Conservation (phyloP, 2,888 invertebrate genomes). For the Amblyjoppa proteus region DNA sequence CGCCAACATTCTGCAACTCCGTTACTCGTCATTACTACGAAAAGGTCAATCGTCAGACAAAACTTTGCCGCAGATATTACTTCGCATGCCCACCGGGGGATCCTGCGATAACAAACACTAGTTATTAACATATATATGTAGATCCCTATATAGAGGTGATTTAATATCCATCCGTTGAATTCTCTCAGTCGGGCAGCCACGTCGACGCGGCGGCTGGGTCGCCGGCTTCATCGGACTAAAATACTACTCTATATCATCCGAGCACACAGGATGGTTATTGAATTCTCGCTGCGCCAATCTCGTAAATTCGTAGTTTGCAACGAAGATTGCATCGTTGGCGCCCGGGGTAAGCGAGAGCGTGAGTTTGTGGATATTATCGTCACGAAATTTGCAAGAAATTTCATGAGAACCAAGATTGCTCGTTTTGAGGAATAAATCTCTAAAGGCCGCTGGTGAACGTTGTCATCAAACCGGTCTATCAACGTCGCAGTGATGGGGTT, state of each 20-base stretch:
- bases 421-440: slow-evolving; percentile 28
- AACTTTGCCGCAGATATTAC: slow-evolving; percentile 14
- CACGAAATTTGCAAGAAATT: slow-evolving; percentile 41
- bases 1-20: background rate
- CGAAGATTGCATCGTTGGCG: slow-evolving; percentile 28
- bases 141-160: background rate
- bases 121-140: background rate
- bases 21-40: slow-evolving; percentile 20
- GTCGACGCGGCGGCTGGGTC: background rate
- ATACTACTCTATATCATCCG: slow-evolving; percentile 22
- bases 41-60: slow-evolving; percentile 17
- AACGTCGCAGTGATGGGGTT: background rate
- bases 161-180: slow-evolving; percentile 10
- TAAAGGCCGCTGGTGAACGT: background rate
- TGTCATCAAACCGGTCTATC: background rate
- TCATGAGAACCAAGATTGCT: slow-evolving; percentile 18
- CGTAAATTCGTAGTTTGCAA: slow-evolving; percentile 22
- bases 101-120: background rate
- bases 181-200: background rate
- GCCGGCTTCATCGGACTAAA: slow-evolving; percentile 15
- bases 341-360: background rate
- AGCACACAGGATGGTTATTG: slow-evolving; percentile 25
- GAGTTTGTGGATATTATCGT: slow-evolving; percentile 2
- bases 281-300: slow-evolving; percentile 36
- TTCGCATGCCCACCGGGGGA: background rate